Conservation (phyloP, 2,888 invertebrate species). For the Tenthredo mesomela region DNA sequence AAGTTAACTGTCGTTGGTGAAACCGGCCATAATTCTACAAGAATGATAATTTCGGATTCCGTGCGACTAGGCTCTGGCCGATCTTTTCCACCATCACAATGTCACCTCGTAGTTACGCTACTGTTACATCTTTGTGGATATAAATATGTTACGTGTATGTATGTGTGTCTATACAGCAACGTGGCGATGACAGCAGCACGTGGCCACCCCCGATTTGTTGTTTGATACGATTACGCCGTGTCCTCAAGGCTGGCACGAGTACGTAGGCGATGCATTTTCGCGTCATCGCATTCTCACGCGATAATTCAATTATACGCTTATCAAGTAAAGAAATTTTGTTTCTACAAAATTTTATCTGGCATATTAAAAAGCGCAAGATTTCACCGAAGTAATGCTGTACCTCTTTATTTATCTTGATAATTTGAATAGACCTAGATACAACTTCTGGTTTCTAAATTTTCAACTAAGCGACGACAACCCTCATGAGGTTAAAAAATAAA, state of each 20-base stretch:
- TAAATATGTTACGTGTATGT: background rate
- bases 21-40: too few relatives aligned
- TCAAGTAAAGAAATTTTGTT: background rate
- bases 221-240: constrained; percentile 51
- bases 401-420: background rate
- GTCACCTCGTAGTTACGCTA: constrained; percentile 31
- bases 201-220: constrained; percentile 62
- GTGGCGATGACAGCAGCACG: constrained; percentile 77
- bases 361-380: background rate
- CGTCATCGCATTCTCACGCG: constrained; percentile 45
- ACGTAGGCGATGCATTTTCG: constrained; percentile 1
- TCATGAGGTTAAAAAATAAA: background rate
- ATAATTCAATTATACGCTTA: constrained; percentile 14
- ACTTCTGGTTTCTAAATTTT: background rate
- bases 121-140: constrained; percentile 1
- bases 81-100: background rate
- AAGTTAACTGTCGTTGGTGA: too few relatives aligned
- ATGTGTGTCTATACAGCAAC: background rate
- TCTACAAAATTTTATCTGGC: background rate
- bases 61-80: background rate
- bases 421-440: background rate
- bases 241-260: constrained; percentile 39
- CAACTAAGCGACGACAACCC: background rate
- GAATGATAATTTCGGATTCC: background rate
- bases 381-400: background rate